Conservation (phyloP, 2,888 invertebrate genomes). For the Brassicogethes aeneus region DNA sequence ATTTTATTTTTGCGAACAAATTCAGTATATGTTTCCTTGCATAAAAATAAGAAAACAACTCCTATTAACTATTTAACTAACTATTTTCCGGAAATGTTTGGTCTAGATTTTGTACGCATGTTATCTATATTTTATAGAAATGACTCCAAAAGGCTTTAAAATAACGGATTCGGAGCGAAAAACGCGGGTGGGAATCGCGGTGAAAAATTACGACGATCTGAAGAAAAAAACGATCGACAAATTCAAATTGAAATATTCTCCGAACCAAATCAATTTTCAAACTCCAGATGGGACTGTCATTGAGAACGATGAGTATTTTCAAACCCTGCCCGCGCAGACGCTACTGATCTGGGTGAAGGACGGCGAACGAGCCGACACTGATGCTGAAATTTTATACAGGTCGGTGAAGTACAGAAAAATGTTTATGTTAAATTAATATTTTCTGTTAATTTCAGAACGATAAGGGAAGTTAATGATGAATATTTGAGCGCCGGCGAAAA, state of each 20-base stretch:
- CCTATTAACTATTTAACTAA: too few relatives aligned
- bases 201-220: constrained; percentile 54
- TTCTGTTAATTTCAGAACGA: constrained; percentile 42
- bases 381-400: constrained; percentile 59
- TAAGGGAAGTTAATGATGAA: constrained; percentile 57
- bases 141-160: constrained; percentile 57
- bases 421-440: too few relatives aligned
- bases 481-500: constrained; percentile 61
- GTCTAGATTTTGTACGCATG: too few relatives aligned
- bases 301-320: constrained; percentile 68
- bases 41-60: too few relatives aligned
- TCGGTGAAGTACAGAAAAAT: too few relatives aligned
- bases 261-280: constrained; percentile 34
- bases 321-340: constrained; percentile 65
- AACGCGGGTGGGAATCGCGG: constrained; percentile 63
- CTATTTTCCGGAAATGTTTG: too few relatives aligned
- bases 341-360: constrained; percentile 50
- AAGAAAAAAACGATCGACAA: constrained; percentile 60
- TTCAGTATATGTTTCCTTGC: too few relatives aligned
- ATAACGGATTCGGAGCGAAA: constrained; percentile 59
- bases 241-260: constrained; percentile 33
- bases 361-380: constrained; percentile 41
- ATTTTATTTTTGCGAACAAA: too few relatives aligned
- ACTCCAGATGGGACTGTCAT: constrained; percentile 59
- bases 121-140: constrained; percentile 14